phyloP scores from a whole-genome alignment of 2,888 invertebrate genomes.

The Hartigia nigra region DNA sequence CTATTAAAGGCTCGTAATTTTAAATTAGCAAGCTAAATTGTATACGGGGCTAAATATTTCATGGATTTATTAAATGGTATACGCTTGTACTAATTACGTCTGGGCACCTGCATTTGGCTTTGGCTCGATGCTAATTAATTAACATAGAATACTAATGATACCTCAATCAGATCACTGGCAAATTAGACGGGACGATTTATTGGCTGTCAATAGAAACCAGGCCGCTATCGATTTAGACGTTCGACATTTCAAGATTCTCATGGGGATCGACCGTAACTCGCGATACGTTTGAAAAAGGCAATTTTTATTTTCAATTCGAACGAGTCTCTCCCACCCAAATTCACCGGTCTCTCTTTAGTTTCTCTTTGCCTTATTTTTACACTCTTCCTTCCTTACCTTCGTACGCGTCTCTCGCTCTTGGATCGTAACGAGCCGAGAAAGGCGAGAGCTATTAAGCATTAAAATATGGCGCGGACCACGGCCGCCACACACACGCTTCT shows the following conservation, averaged over 20 bases:
- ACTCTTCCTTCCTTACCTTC: constrained; percentile 13
- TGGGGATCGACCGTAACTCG: background rate
- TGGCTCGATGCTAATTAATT: background rate
- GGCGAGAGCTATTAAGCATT: constrained; percentile 60
- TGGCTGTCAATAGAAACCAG: background rate
- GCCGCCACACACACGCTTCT: constrained; percentile 57
- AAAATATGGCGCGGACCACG: constrained; percentile 53
- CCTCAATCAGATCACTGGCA: background rate
- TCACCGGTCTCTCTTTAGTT: background rate
- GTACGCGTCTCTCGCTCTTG: constrained; percentile 21
- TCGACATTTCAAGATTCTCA: background rate
- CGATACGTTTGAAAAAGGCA: background rate
- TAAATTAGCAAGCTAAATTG: background rate
- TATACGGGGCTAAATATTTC: background rate
- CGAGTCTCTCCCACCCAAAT: background rate
- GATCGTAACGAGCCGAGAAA: constrained; percentile 54
- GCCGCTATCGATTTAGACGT: background rate
- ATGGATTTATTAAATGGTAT: background rate
- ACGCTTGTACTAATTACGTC: background rate
- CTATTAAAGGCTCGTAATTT: background rate
- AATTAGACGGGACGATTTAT: background rate
- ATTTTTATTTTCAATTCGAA: background rate
- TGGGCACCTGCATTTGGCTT: background rate
- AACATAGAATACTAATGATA: background rate
- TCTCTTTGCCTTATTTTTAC: background rate